Conservation (phyloP, 2,113 vertebrate genomes). For the Galbula dea region DNA sequence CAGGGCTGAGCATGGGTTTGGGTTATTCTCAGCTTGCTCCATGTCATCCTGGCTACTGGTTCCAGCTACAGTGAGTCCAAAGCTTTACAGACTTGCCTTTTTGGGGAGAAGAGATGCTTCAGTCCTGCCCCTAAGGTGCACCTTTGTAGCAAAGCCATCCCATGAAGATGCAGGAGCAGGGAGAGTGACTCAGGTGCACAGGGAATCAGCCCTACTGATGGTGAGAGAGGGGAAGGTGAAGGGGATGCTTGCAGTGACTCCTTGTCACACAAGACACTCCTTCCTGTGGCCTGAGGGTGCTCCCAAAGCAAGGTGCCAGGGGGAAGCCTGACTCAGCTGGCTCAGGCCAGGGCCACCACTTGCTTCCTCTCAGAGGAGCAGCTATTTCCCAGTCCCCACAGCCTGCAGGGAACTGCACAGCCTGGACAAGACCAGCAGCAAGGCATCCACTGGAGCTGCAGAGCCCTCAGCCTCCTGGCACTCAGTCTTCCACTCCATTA, state of each 20-base stretch:
- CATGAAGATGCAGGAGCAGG: background rate
- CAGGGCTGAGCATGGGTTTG: background rate
- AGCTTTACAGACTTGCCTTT: background rate
- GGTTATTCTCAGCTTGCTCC: background rate
- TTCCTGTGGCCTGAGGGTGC: background rate
- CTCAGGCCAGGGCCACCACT: background rate
- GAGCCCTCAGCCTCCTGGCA: background rate
- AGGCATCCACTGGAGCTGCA: background rate
- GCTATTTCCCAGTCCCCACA: accelerated
- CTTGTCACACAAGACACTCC: accelerated
- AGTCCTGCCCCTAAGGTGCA: background rate
- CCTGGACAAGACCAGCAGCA: background rate
- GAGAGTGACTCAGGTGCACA: background rate
- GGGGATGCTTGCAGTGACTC: background rate
- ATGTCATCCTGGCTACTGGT: background rate
- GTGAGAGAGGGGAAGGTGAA: background rate
- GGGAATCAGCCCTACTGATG: too few relatives aligned
- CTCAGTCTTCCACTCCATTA: background rate
- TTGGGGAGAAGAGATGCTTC: background rate
- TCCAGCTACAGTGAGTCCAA: background rate
- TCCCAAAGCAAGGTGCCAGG: background rate
- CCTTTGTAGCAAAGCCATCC: background rate
- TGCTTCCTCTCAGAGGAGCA: background rate
- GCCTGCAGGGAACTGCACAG: background rate
- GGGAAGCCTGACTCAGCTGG: background rate